These are phyloP conservation scores for Paratilapia polleni DNA, from an alignment of 2,113 vertebrate genomes.

Conservation along the genomic window DNA sequence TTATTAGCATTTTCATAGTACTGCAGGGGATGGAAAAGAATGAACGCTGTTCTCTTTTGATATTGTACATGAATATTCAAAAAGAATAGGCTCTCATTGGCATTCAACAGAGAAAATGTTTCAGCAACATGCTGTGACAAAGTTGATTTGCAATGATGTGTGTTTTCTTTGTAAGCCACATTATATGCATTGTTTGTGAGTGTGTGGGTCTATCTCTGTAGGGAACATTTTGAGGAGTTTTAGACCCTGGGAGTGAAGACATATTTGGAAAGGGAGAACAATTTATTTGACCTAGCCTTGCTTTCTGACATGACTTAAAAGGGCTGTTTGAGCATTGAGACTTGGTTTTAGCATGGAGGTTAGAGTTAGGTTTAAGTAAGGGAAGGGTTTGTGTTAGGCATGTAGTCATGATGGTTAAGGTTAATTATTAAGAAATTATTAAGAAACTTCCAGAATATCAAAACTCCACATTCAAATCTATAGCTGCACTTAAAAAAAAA, in stretches of 20 bases:
- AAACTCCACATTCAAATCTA: neutral
- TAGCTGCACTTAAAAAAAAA: neutral
- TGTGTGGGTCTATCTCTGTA: neutral
- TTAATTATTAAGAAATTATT: constrained; percentile 13
- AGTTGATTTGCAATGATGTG: constrained; percentile 36
- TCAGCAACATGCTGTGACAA: constrained; percentile 42
- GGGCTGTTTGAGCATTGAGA: neutral
- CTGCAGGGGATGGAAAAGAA: constrained; percentile 49
- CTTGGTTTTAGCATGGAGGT: neutral
- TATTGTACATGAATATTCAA: constrained; percentile 70
- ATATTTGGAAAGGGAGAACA: too few relatives aligned
- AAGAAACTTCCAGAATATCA: constrained; percentile 2
- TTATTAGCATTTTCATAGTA: constrained; percentile 66
- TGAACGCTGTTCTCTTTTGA: constrained; percentile 51
- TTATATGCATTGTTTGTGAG: neutral
- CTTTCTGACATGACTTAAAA: neutral
- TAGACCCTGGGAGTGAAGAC: too few relatives aligned
- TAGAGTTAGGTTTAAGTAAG: neutral
- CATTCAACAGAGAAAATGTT: constrained; percentile 50
- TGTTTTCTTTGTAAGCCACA: constrained; percentile 7
- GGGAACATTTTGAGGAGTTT: neutral
- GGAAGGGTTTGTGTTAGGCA: neutral
- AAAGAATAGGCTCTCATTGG: constrained; percentile 48
- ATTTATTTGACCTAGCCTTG: too few relatives aligned
- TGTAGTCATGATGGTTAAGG: neutral